phyloP scores from a whole-genome alignment of 1,140 invertebrate species.

The Saccostrea glomerata region DNA sequence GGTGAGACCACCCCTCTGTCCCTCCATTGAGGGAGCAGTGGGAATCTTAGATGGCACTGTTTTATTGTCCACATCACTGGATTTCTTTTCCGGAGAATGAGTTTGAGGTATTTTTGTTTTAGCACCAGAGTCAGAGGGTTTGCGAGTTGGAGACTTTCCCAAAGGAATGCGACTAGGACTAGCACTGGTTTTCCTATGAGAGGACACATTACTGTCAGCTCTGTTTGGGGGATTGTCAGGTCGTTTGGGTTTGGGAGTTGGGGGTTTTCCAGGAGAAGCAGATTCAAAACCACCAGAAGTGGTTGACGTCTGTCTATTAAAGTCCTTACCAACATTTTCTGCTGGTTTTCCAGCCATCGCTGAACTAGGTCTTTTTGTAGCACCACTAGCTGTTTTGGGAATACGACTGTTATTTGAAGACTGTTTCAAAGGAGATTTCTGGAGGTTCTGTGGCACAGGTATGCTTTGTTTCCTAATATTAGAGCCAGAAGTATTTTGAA shows the following conservation, averaged over 20 bases:
- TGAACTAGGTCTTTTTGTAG: not conserved
- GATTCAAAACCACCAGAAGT: not conserved
- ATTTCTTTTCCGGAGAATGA: not conserved
- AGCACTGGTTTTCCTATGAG: slow-evolving; percentile 14
- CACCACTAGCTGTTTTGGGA: slow-evolving; percentile 22
- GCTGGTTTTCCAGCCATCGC: not conserved
- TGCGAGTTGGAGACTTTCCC: not conserved
- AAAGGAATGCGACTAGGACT: slow-evolving; percentile 23
- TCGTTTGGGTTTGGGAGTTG: not conserved
- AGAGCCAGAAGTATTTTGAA: slow-evolving; percentile 17
- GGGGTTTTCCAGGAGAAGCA: not conserved
- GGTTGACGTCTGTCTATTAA: not conserved
- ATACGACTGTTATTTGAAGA: not conserved
- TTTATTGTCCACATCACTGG: not conserved
- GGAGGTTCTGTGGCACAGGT: not conserved
- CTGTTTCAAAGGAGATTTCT: not conserved
- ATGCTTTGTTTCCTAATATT: not conserved
- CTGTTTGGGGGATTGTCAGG: slow-evolving; percentile 18
- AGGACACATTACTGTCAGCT: not conserved
- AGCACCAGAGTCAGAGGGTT: slow-evolving; percentile 29
- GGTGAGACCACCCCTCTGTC: not conserved
- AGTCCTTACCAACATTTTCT: not conserved
- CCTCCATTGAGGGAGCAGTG: not conserved
- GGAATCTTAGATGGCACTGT: slow-evolving; percentile 23
- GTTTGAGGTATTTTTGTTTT: slow-evolving; percentile 27